These are phyloP conservation scores for Arrhopalites spinosus DNA, from an alignment of 2,888 invertebrate species.

Conservation along the genomic window DNA sequence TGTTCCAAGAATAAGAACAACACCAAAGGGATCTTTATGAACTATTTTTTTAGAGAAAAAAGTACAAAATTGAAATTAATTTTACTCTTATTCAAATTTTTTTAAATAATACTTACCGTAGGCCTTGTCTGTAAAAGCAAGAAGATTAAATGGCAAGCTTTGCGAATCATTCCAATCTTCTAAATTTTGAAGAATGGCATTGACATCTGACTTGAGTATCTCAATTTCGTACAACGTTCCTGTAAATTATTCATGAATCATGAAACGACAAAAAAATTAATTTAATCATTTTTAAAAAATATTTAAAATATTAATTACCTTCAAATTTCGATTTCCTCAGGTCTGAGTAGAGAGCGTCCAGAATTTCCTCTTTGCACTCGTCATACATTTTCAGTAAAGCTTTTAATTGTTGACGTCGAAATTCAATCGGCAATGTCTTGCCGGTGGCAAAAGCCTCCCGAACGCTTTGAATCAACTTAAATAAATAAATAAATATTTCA, in stretches of 20 bases:
- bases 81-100: not conserved
- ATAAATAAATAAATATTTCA: not conserved
- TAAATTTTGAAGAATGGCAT: slow-evolving; percentile 40
- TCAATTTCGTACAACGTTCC: slow-evolving; percentile 51
- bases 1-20: slow-evolving; percentile 80
- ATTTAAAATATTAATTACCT: too few species aligned
- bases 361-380: slow-evolving; percentile 75
- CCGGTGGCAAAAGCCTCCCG: slow-evolving; percentile 78
- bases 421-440: slow-evolving; percentile 76
- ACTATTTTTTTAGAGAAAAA: too few species aligned
- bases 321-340: slow-evolving; percentile 65
- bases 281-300: not conserved
- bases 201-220: slow-evolving; percentile 44
- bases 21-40: slow-evolving; percentile 85
- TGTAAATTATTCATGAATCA: slow-evolving; percentile 9
- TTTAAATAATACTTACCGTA: too few species aligned
- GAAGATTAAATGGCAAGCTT: slow-evolving; percentile 46
- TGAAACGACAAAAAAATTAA: not conserved
- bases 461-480: slow-evolving; percentile 58
- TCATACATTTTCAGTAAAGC: slow-evolving; percentile 75
- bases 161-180: slow-evolving; percentile 38
- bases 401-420: slow-evolving; percentile 79
- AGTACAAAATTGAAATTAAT: not conserved
- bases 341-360: slow-evolving; percentile 77
- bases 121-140: slow-evolving; percentile 46